Conservation (phyloP, 2,797 vertebrate species). For the Gorsachius magnificus region DNA sequence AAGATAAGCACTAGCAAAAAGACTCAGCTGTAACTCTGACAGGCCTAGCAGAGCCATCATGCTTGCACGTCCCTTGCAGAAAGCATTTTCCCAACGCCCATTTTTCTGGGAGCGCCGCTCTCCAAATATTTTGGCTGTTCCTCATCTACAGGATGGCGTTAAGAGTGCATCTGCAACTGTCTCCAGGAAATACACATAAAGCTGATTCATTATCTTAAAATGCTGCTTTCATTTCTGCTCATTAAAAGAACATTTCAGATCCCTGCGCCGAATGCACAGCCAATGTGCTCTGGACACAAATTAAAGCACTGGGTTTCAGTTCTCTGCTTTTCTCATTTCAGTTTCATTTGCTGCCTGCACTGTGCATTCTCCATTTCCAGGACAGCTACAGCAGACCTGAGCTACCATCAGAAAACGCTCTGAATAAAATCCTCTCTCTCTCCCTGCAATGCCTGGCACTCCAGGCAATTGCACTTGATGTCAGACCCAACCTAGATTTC, state of each 20-base stretch:
- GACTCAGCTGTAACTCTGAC: neutral
- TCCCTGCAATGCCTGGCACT: neutral
- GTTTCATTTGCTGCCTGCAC: neutral
- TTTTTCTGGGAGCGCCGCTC: neutral
- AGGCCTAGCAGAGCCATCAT: neutral
- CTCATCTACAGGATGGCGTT: neutral
- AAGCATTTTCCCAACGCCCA: neutral
- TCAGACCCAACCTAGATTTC: neutral
- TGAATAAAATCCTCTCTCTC: neutral
- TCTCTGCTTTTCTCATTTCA: neutral
- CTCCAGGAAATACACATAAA: neutral
- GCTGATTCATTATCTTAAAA: slow-evolving; percentile 35
- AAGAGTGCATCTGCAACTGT: neutral
- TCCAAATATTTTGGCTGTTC: neutral
- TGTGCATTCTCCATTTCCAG: neutral
- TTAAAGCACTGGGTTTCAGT: neutral
- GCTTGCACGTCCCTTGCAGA: neutral
- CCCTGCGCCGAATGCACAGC: neutral
- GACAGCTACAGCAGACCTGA: neutral
- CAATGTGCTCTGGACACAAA: neutral
- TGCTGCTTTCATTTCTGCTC: slow-evolving; percentile 34
- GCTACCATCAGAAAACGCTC: neutral
- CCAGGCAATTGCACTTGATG: neutral
- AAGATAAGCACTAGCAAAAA: neutral
- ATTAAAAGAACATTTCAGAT: slow-evolving; percentile 18